Base-by-base conservation (phyloP, 2,113 vertebrate genomes). In the Anas platyrhynchos region DNA sequence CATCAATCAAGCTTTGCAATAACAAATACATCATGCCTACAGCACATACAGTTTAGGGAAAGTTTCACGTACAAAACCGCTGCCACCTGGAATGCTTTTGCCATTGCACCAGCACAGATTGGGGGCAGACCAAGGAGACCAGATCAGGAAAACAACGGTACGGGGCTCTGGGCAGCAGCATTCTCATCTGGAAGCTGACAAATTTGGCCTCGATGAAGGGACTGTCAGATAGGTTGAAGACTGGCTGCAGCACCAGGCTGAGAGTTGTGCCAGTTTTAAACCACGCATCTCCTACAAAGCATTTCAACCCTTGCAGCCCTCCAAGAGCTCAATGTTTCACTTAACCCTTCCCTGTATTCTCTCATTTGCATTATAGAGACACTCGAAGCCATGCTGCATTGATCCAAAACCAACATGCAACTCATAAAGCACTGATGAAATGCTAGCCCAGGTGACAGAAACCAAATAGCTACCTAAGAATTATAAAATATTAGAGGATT, bases 391-490 rank as follows among this genome's bases (percentile, higher is more conserved):
- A 29, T 1, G 5, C 4, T 13, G 1, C 1, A 7, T 2, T n/a
- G 56, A 44, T 5, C 58, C 34, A 44, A 82, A 86, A 5, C n/a
- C n/a, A 23, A 32, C 4, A 0, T 0, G 8, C 0, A 0, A 46
- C 48, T 36, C 22, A 3, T 7, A 38, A 65, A 44, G 52, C 1
- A 0, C 43, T 13, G 34, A 44, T 1, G 7, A 23, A 56, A 52
- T 58, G 11, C 26, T 3, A 63, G 9, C 46, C 31, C 41, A 36
- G 29, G 68, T 43, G 16, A 41, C 76, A 26, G 20, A 81, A 48
- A 38, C 46, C 8, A n/a, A 38, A 54, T 10, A n/a, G 21, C n/a
- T 4, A 13, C n/a, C 1, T 1, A 2, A 41, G n/a, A 38, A 67
- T 46, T 13, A 21, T 13, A 10, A 66, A 67, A 13, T 16, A 11